Evolutionary conservation across 2,797 vertebrate species (phyloP), one percentile per base, ranked within the genome.

Genomic region (Lophius americanus): DNA sequence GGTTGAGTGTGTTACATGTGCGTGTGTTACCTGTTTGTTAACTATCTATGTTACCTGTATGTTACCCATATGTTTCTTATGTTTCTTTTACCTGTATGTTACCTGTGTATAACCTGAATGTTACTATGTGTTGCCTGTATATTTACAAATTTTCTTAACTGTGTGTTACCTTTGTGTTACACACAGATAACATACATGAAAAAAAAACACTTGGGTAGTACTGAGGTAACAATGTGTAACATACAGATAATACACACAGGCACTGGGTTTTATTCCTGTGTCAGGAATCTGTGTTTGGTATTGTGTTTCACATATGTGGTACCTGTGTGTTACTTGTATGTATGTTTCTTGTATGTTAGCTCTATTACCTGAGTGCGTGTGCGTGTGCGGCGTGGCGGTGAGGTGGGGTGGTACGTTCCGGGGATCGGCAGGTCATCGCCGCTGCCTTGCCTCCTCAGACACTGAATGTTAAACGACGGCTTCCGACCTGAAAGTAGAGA

Each of bases 401-500:
- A 81, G 6, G 81, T 90, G 14, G 88, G 95, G 75, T 95, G 95
- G 90, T 98, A 98, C 7, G 95, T 96, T 44, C 96, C 96, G 0
- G 96, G 96, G 44, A 95, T 94, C 0, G 96, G 96, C 52, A 95
- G 93, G 82, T 98, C 96, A 1, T 97, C 96, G 12, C 90, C 94
- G 82, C 95, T 97, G 42, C 91, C 92, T 71, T 96, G 96, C 43
- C 93, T 89, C 80, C 92, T 93, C 83, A 98, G 87, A 92, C 96
- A 97, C 92, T 98, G 96, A 81, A 98, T 95, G 72, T 93, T 94
- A 79, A 98, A 97, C 2, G 95, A 93, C 0, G 96, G 94, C 48
- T 95, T 96, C 46, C 84, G 93, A 43, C 94, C 96, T 97, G 85
- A 36, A 0, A 7, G 33, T 55, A 3, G 5, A 51, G 9, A 43